These are phyloP conservation scores for Alosa alosa DNA, from an alignment of 2,113 vertebrate genomes.

Conservation along the genomic window DNA sequence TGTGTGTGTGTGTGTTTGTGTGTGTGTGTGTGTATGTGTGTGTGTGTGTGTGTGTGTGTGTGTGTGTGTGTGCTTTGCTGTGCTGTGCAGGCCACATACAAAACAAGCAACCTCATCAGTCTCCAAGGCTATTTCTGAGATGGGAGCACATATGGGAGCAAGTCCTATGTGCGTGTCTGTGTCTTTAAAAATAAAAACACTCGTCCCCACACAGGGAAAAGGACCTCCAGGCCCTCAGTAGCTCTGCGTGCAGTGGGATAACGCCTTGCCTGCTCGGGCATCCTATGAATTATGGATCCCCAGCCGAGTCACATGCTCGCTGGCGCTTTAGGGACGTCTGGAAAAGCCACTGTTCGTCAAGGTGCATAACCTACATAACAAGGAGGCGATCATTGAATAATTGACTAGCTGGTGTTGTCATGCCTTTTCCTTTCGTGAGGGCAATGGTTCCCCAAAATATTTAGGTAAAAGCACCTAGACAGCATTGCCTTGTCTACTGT, in stretches of 20 bases:
- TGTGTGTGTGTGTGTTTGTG: background rate
- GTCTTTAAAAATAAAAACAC: background rate
- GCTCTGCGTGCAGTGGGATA: background rate
- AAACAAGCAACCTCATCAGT: background rate
- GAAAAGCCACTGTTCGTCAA: conserved; percentile 4
- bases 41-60: conserved; percentile 13
- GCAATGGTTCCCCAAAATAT: background rate
- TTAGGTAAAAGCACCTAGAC: background rate
- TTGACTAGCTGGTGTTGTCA: background rate
- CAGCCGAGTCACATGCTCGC: conserved; percentile 9
- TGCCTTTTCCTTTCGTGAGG: background rate
- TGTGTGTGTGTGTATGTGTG: conserved; percentile 15
- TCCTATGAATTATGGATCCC: conserved; percentile 34
- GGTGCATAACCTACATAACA: conserved; percentile 2
- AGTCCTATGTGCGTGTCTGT: too few species aligned
- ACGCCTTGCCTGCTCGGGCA: background rate
- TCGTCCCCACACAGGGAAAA: too few species aligned
- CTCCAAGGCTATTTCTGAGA: background rate
- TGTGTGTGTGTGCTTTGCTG: background rate
- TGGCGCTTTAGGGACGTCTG: conserved; percentile 44
- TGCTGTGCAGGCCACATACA: background rate
- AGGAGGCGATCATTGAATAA: background rate
- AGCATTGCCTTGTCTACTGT: too few species aligned
- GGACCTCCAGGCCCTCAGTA: too few species aligned
- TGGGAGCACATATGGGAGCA: background rate